These are phyloP conservation scores for Agrypnus murinus DNA, from an alignment of 2,888 invertebrate species.

Conservation along the genomic window DNA sequence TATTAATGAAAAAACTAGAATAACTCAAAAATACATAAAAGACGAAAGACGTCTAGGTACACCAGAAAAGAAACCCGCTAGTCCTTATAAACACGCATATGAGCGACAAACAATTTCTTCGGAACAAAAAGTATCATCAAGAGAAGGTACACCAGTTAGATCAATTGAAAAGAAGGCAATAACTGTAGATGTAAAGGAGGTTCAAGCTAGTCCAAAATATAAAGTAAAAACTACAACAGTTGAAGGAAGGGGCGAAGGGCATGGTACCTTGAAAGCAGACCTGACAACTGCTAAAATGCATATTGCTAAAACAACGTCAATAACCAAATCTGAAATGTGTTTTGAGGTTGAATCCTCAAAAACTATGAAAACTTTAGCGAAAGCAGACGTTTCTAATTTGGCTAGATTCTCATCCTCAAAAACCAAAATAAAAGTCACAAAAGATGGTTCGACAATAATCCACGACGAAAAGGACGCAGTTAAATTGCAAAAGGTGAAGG, in stretches of 20 bases:
- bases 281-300: conserved; percentile 37
- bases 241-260: conserved; percentile 10
- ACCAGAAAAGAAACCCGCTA: conserved; percentile 28
- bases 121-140: conserved; percentile 58
- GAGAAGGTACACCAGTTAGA: conserved; percentile 55
- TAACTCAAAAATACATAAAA: not conserved
- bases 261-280: conserved; percentile 34
- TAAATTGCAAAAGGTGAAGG: conserved; percentile 54
- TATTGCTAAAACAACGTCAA: conserved; percentile 26
- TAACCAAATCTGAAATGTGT: conserved; percentile 42
- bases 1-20: conserved; percentile 38
- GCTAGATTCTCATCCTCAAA: conserved; percentile 48
- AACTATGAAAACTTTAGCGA: conserved; percentile 29
- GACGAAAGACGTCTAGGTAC: not conserved
- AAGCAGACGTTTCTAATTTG: conserved; percentile 47
- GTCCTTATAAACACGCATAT: conserved; percentile 49
- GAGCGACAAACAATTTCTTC: conserved; percentile 60
- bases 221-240: conserved; percentile 7
- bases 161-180: conserved; percentile 31
- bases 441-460: conserved; percentile 43
- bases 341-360: conserved; percentile 27
- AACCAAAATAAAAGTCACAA: conserved; percentile 48
- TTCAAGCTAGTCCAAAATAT: conserved; percentile 25
- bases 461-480: conserved; percentile 44
- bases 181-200: not conserved